A percentile compares a stretch with the other conserved stretches of the same genome.
Evolutionary conservation across 2,797 vertebrate genomes (phyloP).

Genomic region (Silurus aristotelis): DNA sequence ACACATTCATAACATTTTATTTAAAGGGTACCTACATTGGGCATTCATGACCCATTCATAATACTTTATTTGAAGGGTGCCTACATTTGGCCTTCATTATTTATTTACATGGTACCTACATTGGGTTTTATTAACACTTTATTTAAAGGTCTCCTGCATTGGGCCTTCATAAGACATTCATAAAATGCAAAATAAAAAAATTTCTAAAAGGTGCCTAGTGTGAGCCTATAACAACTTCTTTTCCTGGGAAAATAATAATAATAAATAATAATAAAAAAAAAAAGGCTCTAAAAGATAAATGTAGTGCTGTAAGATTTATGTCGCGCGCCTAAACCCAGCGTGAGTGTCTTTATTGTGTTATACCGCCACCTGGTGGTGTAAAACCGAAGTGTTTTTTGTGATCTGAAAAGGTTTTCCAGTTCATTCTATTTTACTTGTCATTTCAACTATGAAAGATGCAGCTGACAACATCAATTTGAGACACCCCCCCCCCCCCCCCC

Average conservation of each 20-base stretch:
- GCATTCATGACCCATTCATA: too few species aligned
- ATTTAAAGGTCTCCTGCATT: not conserved
- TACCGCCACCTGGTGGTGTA: slow-evolving; percentile 31
- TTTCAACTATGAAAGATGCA: not conserved
- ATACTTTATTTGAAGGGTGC: too few species aligned
- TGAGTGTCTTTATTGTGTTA: not conserved
- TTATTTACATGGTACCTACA: too few species aligned
- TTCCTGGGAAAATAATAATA: not conserved
- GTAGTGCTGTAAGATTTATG: not conserved
- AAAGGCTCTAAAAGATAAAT: not conserved
- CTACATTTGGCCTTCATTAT: too few species aligned
- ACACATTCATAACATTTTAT: too few species aligned
- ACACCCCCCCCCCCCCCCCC: too few species aligned
- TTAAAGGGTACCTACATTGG: too few species aligned
- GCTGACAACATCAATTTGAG: not conserved
- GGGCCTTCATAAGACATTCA: not conserved
- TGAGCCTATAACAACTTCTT: too few species aligned
- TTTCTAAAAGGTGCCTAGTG: not conserved
- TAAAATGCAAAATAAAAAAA: not conserved
- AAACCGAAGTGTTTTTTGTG: not conserved
- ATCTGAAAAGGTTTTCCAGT: not conserved
- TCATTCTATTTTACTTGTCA: not conserved
- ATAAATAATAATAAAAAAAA: not conserved
- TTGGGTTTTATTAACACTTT: too few species aligned
- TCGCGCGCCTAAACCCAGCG: too few species aligned